Conservation (phyloP, 2,113 vertebrate genomes). For the Platycercus adscitus region DNA sequence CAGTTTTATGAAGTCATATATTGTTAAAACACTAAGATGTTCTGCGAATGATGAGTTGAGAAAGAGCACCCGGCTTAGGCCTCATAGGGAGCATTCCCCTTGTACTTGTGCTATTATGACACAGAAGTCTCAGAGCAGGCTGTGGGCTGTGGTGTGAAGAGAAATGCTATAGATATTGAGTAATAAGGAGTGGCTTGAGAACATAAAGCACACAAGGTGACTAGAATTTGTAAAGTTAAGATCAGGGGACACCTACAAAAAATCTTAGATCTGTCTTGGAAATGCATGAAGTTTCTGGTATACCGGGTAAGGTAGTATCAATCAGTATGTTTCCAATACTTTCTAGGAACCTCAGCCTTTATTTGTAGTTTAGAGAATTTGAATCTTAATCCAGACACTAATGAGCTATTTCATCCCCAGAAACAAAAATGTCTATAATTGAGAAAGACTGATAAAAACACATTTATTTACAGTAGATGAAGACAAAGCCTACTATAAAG, state of each 20-base stretch:
- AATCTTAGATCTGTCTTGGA: neutral
- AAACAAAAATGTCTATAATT: neutral
- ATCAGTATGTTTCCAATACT: neutral
- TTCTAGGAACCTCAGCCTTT: neutral
- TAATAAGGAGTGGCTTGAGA: neutral
- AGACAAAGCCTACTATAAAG: neutral
- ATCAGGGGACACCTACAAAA: fast-evolving
- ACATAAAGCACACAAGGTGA: neutral
- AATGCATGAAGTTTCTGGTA: neutral
- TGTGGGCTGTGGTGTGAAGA: neutral
- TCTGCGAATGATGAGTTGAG: neutral
- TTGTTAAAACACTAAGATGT: neutral
- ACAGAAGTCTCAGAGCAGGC: neutral
- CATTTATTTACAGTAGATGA: neutral
- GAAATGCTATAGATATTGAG: neutral
- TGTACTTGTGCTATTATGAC: neutral
- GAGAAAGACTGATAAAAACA: neutral
- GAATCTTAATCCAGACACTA: neutral
- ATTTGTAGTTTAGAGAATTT: neutral
- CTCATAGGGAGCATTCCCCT: neutral
- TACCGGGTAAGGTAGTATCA: neutral
- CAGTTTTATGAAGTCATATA: neutral
- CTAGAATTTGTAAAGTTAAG: neutral
- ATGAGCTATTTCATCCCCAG: neutral
- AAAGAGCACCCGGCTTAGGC: neutral